Conservation (phyloP, 2,888 invertebrate genomes). For the Drosophila suboccidentalis region DNA sequence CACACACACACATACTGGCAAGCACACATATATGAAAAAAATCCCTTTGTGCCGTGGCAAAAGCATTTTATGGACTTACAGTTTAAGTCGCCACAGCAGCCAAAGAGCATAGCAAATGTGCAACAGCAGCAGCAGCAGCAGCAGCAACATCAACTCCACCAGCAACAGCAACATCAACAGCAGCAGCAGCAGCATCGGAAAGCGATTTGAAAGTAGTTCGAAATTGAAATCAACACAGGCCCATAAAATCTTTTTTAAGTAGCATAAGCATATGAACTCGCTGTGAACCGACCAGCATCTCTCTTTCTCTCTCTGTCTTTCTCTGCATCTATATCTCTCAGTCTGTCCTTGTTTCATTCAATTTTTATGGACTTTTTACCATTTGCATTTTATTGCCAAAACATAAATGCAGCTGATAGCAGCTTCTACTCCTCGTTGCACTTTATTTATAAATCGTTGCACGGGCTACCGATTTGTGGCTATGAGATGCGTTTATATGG, state of each 20-base stretch:
- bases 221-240: constrained; percentile 69
- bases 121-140: constrained; percentile 43
- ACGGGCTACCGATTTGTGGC: constrained; percentile 48
- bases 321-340: not conserved
- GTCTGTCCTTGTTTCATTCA: constrained; percentile 18
- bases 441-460: constrained; percentile 66
- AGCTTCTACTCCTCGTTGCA: constrained; percentile 15
- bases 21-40: constrained; percentile 42
- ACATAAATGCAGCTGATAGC: constrained; percentile 71
- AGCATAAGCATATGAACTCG: constrained; percentile 74
- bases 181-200: constrained; percentile 48
- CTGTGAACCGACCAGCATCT: constrained; percentile 21
- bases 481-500: constrained; percentile 23
- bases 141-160: constrained; percentile 40
- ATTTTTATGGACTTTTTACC: constrained; percentile 73
- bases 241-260: constrained; percentile 72
- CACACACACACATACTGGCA: constrained; percentile 34
- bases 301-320: constrained; percentile 9
- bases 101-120: constrained; percentile 75
- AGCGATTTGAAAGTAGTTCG: constrained; percentile 73
- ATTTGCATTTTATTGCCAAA: constrained; percentile 81
- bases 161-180: constrained; percentile 25
- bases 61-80: constrained; percentile 81
- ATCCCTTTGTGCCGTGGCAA: constrained; percentile 75
- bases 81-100: constrained; percentile 64